Percentiles rank a stretch among this genome's conserved stretches.
phyloP scores from a whole-genome alignment of 2,113 vertebrate genomes.

The Rhodinocichla rosea region DNA sequence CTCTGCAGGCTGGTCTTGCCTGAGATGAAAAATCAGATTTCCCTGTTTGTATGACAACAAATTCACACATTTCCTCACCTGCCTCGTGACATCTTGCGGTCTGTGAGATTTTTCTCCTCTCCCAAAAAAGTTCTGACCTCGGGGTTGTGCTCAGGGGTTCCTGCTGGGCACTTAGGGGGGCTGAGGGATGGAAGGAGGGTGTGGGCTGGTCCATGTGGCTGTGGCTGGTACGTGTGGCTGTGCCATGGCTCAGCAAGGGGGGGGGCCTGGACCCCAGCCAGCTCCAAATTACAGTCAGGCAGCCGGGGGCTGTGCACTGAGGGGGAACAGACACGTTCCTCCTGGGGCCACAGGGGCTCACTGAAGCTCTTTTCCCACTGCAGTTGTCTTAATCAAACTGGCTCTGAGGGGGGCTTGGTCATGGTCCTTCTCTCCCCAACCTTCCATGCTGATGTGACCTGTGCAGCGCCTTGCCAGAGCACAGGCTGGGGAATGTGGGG shows the following conservation, averaged over 20 bases:
- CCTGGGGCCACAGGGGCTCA: too few relatives aligned
- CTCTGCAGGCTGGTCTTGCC: neutral
- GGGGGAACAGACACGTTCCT: neutral
- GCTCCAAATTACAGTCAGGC: fast-evolving
- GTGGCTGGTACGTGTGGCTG: neutral
- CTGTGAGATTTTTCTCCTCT: neutral
- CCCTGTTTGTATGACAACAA: neutral
- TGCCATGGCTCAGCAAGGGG: fast-evolving
- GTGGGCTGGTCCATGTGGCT: neutral
- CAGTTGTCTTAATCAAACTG: neutral
- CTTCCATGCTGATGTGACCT: neutral
- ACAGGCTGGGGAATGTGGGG: neutral
- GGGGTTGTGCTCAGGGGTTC: neutral
- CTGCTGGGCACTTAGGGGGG: neutral
- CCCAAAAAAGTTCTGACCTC: fast-evolving
- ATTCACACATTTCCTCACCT: fast-evolving
- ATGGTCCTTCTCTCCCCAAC: neutral
- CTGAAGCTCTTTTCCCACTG: fast-evolving
- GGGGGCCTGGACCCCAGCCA: neutral
- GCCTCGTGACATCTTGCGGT: fast-evolving
- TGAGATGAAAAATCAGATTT: neutral
- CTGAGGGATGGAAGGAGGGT: neutral
- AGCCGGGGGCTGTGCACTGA: neutral
- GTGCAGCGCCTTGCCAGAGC: neutral
- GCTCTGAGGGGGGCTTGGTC: neutral